Conservation (phyloP, 2,888 invertebrate species). For the Rhagium mordax region DNA sequence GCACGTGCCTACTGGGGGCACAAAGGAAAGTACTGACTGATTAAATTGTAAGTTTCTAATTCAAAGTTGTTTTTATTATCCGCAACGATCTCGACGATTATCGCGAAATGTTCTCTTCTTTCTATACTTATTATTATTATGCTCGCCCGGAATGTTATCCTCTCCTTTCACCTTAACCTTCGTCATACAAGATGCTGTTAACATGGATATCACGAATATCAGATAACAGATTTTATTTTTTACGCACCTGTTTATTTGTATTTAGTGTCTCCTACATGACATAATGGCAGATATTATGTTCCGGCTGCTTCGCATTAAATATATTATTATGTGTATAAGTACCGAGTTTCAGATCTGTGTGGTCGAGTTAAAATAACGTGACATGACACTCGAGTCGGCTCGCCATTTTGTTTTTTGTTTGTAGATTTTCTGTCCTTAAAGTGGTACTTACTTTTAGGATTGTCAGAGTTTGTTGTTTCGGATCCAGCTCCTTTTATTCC, state of each 20-base stretch:
- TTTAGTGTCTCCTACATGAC: slow-evolving; percentile 27
- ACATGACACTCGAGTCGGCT: too few relatives aligned
- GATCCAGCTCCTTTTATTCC: too few relatives aligned
- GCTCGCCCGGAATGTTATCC: background rate
- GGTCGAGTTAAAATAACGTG: background rate
- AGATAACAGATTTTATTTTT: slow-evolving; percentile 43
- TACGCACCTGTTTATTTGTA: slow-evolving; percentile 40
- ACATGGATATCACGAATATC: slow-evolving; percentile 45
- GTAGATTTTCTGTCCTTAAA: too few relatives aligned
- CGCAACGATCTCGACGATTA: background rate
- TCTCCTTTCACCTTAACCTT: slow-evolving; percentile 29
- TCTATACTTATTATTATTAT: slow-evolving; percentile 2
- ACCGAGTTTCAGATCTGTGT: background rate
- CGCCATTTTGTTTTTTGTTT: too few relatives aligned
- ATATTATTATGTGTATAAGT: background rate
- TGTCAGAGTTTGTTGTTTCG: too few relatives aligned
- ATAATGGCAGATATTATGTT: slow-evolving; percentile 14
- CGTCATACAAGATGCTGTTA: slow-evolving; percentile 16
- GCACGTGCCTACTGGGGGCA: too few relatives aligned
- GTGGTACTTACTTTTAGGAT: too few relatives aligned
- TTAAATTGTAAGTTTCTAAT: background rate
- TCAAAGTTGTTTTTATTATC: background rate
- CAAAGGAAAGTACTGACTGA: too few relatives aligned
- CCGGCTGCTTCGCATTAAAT: background rate
- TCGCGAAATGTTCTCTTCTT: background rate